These are phyloP conservation scores for Aythya baeri DNA, from an alignment of 2,113 vertebrate species.

Conservation along the genomic window DNA sequence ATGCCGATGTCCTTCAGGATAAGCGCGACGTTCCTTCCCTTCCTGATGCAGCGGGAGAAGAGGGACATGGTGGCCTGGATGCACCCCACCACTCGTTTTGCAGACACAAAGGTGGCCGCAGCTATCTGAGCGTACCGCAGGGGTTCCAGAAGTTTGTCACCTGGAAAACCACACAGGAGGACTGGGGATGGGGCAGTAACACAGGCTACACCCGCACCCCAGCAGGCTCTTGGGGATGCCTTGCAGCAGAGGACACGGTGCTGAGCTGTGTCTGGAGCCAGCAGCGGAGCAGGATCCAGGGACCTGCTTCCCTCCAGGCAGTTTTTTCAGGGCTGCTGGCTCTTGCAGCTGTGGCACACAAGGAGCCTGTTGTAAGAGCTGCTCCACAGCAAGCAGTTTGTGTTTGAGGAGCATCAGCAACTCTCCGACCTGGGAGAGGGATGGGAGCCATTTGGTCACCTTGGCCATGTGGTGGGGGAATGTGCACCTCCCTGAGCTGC, in stretches of 20 bases:
- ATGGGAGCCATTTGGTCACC: neutral
- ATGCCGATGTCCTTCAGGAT: neutral
- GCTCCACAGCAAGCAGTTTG: neutral
- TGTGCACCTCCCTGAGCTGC: too few relatives aligned
- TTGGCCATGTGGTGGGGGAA: fast-evolving
- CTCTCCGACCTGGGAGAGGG: neutral
- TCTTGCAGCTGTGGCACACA: neutral
- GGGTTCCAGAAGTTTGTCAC: neutral
- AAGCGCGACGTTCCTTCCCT: neutral
- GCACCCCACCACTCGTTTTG: neutral
- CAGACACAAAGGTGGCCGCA: neutral
- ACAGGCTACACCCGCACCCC: too few relatives aligned
- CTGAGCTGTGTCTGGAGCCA: neutral
- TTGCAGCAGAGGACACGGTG: neutral
- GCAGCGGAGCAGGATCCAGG: neutral
- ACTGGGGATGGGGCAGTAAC: fast-evolving
- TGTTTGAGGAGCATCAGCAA: neutral
- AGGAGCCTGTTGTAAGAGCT: neutral
- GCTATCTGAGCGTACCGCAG: neutral
- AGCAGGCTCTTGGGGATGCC: neutral
- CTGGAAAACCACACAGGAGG: neutral
- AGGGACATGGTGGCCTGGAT: neutral
- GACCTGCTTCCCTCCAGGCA: too few relatives aligned
- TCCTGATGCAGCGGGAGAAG: neutral
- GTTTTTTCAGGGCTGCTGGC: neutral